Evolutionary conservation across 2,888 invertebrate genomes (phyloP), one percentile per base, ranked within the genome.

Genomic region (Ornithoptera alexandrae): DNA sequence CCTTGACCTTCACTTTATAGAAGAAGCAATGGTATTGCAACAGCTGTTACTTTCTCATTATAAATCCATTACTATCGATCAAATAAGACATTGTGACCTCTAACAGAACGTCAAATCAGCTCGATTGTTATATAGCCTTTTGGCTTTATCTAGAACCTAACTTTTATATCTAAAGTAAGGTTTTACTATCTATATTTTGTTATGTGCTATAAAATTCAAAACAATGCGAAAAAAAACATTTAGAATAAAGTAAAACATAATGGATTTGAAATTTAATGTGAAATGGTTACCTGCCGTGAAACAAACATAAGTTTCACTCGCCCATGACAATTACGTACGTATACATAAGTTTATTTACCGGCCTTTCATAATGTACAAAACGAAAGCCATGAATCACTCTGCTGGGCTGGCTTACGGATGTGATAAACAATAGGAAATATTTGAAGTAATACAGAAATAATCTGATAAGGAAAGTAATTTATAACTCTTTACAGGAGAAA

Each of bases 281-380:
- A 20, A 17, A 15, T 59, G 59, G 59, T 59, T 59, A 17, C 24
- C 59, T 20, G 15, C 22, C 4, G n/a, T 22, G 46, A 50, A 60
- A 46, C 36, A n/a, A 42, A 67, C 22, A 22, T 15, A 63, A 66
- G 10, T 17, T 62, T 42, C 39, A 62, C 57, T 42, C 30, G 61
- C 18, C 63, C 59, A 20, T 64, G 63, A 53, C 63, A 64, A 59
- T 64, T 64, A 60, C 50, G 63, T 64, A n/a, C 50, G 50, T 50
- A 60, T 30, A 65, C 65, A 39, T 68, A 63, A 68, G 68, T 68
- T 36, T 59, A 46, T 68, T 64, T 68, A 64, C 68, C 63, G 68
- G 39, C 36, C 63, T 58, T 50, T 46, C 58, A 46, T 36, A 46
- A 68, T 63, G 50, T 62, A 46, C 50, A 63, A 39, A 57, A 57